Evolutionary conservation across 2,797 vertebrate genomes (phyloP).

Genomic region (Oreortyx pictus): DNA sequence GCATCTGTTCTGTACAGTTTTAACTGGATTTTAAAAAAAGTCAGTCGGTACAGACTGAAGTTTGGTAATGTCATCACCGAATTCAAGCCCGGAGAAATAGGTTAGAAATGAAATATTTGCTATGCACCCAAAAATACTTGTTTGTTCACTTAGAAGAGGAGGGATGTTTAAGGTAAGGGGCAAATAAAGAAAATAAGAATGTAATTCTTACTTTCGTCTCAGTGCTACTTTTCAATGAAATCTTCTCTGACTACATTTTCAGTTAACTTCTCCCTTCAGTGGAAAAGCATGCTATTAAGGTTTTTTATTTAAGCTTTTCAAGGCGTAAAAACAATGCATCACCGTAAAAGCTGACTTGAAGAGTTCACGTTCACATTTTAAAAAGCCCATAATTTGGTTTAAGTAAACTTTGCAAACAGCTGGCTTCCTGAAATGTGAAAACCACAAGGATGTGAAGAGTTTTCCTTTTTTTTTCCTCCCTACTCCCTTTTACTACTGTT

Average conservation of each 20-base stretch:
- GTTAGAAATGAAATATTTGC: neutral
- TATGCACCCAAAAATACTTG: neutral
- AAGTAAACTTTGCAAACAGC: neutral
- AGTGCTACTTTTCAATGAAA: neutral
- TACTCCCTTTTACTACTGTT: neutral
- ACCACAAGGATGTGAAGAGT: neutral
- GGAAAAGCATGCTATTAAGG: neutral
- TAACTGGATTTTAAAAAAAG: neutral
- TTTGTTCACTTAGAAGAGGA: fast-evolving
- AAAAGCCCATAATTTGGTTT: neutral
- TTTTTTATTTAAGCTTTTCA: neutral
- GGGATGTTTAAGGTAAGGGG: neutral
- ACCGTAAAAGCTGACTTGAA: neutral
- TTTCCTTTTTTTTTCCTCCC: neutral
- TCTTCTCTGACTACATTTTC: neutral
- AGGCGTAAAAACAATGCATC: neutral
- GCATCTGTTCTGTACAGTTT: neutral
- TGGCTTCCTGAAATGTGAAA: neutral
- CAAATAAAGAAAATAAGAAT: neutral
- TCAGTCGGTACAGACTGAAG: neutral
- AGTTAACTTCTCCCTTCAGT: neutral
- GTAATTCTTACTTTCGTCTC: neutral
- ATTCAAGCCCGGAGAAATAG: neutral
- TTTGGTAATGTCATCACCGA: neutral
- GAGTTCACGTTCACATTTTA: neutral